Conservation (phyloP, 2,797 vertebrate genomes). For the Sebastes nivosus region DNA sequence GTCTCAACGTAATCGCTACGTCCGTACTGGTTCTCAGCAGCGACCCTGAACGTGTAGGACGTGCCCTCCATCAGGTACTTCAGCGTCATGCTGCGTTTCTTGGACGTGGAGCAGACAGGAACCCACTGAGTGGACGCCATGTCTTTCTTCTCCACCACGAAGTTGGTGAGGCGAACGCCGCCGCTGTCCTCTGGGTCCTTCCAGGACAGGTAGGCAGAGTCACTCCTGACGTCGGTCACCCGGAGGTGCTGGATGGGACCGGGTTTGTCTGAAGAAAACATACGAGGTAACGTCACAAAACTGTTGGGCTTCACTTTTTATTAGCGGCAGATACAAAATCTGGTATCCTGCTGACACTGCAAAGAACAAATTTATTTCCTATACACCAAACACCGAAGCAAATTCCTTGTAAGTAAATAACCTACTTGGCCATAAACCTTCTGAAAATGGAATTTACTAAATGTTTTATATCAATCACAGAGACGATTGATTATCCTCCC, state of each 20-base stretch:
- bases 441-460: neutral
- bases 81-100: slow-evolving; percentile 94
- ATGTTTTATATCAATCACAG: neutral
- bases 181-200: slow-evolving; percentile 98
- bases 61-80: slow-evolving; percentile 95
- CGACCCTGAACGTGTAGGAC: slow-evolving; percentile 95
- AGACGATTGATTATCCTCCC: neutral
- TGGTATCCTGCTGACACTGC: neutral
- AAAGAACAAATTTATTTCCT: no score
- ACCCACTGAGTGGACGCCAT: slow-evolving; percentile 92
- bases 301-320: neutral
- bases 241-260: slow-evolving; percentile 94
- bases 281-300: neutral
- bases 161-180: slow-evolving; percentile 94
- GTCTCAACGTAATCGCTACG: slow-evolving; percentile 93
- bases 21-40: slow-evolving; percentile 97
- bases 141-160: slow-evolving; percentile 97
- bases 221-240: slow-evolving; percentile 92
- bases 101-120: slow-evolving; percentile 93
- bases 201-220: slow-evolving; percentile 98
- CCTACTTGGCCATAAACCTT: neutral
- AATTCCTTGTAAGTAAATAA: neutral
- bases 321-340: neutral
- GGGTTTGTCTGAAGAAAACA: slow-evolving; percentile 89
- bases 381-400: no score